Percentiles rank a stretch among this genome's conserved stretches.
Evolutionary conservation across 2,797 vertebrate species (phyloP).

Genomic region (Orientallactaga sibirica): DNA sequence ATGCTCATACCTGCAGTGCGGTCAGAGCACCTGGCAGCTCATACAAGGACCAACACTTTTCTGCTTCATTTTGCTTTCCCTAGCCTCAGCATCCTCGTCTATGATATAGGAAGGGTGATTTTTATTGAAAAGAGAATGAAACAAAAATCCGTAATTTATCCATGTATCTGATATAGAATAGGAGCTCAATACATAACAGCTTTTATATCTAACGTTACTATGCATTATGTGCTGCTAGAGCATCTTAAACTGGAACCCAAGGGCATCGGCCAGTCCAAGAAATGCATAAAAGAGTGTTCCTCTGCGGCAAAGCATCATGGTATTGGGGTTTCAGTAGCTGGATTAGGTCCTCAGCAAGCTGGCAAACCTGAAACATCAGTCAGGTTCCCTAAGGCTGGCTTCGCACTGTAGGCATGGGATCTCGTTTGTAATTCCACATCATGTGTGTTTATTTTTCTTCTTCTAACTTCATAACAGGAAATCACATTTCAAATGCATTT

Average conservation of each 20-base stretch:
- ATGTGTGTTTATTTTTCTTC: conserved; percentile 52
- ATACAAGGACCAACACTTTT: neutral
- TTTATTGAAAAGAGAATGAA: neutral
- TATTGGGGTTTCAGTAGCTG: neutral
- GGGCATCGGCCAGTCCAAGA: neutral
- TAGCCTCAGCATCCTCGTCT: neutral
- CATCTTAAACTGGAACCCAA: neutral
- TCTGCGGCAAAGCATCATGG: neutral
- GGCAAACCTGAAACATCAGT: neutral
- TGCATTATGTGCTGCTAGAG: neutral
- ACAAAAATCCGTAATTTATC: neutral
- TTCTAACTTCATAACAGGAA: conserved; percentile 21
- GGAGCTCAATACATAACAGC: neutral
- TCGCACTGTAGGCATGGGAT: neutral
- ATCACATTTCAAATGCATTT: conserved; percentile 60
- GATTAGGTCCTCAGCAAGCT: neutral
- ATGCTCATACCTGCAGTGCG: neutral
- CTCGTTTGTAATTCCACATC: conserved; percentile 43
- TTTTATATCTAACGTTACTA: neutral
- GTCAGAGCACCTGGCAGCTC: neutral
- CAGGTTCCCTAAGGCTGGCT: neutral
- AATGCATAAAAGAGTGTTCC: neutral
- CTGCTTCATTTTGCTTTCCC: neutral
- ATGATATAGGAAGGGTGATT: neutral
- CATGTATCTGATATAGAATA: neutral